Base-by-base conservation (phyloP, 2,113 vertebrate genomes). In the Cyanoramphus novaezelandiae region DNA sequence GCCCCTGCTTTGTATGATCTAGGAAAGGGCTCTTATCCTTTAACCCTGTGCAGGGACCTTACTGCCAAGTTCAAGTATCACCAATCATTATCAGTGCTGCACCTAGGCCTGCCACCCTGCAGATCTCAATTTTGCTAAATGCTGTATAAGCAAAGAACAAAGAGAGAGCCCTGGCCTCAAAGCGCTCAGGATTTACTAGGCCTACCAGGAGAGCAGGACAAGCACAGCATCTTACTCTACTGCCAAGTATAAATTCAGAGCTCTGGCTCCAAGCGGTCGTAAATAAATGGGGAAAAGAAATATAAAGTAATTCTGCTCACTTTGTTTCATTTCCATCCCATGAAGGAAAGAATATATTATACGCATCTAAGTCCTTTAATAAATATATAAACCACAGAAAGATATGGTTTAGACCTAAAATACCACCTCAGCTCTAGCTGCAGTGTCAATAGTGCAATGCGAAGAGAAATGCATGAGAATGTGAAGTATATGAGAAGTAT, bases 171-270 rank as follows among this genome's bases (percentile, higher is more conserved):
- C 70, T 68, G 55, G 35, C 81, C 81, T 79, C 62, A 10, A 60
- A 94, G 57, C 85, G 63, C 71, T 90, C 11, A 82, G 35, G 3
- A 95, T 96, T 96, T 94, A 96, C 90, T 84, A 9, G 92, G 68
- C 80, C 82, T 47, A 78, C 94, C 82, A 82, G 80, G 82, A 82
- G 53, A 95, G 85, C 90, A 70, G 94, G 87, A 85, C 95, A 85
- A 82, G 88, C 88, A 82, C 91, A 92, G 88, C 86, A 84, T 88
- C 96, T 82, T 82, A 69, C 49, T 91, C 86, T 46, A 29, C 53
- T 84, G 86, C 80, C 93, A 96, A 65, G 23, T 29, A 39, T 94
- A 95, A 95, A 97, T 97, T 88, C 62, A 69, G 57, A 86, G 74
- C 49, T 49, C 88, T 90, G 83, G 57, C 81, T 89, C 89, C 57